Conservation (phyloP, 2,113 vertebrate species). For the Orycteropus afer region DNA sequence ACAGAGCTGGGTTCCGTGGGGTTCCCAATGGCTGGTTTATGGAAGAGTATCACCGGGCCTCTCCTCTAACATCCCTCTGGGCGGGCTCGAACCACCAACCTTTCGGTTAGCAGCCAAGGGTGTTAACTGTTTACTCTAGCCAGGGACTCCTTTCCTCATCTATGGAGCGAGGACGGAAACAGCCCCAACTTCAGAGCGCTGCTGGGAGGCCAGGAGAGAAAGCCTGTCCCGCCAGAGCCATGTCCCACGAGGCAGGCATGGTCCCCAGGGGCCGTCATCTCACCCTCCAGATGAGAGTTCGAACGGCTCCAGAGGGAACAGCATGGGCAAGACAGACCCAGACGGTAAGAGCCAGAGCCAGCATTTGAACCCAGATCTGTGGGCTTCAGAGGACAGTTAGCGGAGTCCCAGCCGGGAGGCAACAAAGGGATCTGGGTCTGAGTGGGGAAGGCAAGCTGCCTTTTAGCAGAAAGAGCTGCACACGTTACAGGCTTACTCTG, state of each 20-base stretch:
- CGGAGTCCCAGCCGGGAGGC: accelerated
- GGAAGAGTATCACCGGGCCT: not conserved
- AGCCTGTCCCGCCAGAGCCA: accelerated
- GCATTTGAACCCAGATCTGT: not conserved
- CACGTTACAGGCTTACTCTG: accelerated
- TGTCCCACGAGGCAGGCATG: accelerated
- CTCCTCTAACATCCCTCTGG: not conserved
- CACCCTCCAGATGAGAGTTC: not conserved
- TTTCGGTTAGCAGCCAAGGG: not conserved
- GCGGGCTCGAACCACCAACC: not conserved
- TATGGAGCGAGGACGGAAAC: accelerated
- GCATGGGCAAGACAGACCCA: not conserved
- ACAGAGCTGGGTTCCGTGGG: not conserved
- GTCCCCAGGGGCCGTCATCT: accelerated
- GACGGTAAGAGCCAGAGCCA: accelerated
- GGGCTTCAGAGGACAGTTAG: too few species aligned
- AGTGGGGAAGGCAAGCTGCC: accelerated
- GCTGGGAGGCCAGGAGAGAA: not conserved
- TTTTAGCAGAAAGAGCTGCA: not conserved
- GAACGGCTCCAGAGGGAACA: not conserved
- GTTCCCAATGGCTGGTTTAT: not conserved
- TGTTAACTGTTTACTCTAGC: not conserved
- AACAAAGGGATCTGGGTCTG: too few species aligned
- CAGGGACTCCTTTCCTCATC: not conserved
- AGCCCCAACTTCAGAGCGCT: not conserved